phyloP scores from a whole-genome alignment of 2,888 invertebrate genomes.

The Drosophila eohydei region DNA sequence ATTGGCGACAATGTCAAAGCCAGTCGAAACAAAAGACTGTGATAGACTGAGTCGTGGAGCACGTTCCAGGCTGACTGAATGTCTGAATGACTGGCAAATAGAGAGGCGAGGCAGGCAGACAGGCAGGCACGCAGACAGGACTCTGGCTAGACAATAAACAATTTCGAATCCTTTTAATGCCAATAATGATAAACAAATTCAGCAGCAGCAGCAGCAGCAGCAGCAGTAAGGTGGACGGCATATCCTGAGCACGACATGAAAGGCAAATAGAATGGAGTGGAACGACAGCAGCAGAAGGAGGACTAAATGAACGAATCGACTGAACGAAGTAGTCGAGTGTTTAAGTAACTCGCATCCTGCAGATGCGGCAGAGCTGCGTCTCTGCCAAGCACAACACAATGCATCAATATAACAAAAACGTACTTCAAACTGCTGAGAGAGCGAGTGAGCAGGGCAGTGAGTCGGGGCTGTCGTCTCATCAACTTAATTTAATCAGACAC shows the following conservation, averaged over 20 bases:
- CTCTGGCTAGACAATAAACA: constrained; percentile 76
- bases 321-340: constrained; percentile 67
- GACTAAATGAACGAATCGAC: constrained; percentile 70
- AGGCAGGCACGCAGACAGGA: constrained; percentile 21
- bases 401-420: constrained; percentile 78
- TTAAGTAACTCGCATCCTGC: constrained; percentile 66
- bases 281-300: constrained; percentile 59
- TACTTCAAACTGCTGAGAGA: constrained; percentile 56
- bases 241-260: constrained; percentile 51
- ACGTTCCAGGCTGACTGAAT: constrained; percentile 48
- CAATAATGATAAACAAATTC: constrained; percentile 82
- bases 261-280: constrained; percentile 59
- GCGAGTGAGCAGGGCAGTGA: neutral
- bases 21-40: constrained; percentile 58
- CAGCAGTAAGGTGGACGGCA: constrained; percentile 9
- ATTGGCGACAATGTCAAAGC: constrained; percentile 64
- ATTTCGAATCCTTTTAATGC: constrained; percentile 81
- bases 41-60: constrained; percentile 46
- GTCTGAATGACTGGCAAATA: constrained; percentile 55
- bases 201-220: constrained; percentile 31
- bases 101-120: neutral
- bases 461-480: constrained; percentile 60
- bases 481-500: constrained; percentile 83
- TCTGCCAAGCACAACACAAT: constrained; percentile 60
- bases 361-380: constrained; percentile 38